phyloP scores from a whole-genome alignment of 37 sponge, comb jelly and placozoan species.

The Bolinopsis microptera region DNA sequence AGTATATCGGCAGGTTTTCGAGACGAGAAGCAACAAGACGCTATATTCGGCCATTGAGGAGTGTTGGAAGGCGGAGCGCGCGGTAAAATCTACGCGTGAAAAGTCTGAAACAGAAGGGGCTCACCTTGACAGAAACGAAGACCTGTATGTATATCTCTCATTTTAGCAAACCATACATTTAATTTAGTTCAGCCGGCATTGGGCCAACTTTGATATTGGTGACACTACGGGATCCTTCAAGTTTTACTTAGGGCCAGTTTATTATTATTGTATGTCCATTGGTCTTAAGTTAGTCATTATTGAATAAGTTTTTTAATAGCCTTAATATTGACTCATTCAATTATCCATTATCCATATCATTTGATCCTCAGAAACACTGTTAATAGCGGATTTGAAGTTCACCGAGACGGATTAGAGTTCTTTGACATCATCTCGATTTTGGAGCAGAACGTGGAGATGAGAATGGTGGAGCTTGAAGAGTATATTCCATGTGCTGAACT shows the following conservation, averaged over 20 bases:
- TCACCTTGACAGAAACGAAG: background rate
- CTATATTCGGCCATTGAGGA: background rate
- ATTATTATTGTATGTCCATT: no score
- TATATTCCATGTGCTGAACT: background rate
- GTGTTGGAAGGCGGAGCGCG: slow-evolving; percentile 30
- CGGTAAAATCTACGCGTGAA: background rate
- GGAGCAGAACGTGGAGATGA: slow-evolving; percentile 14
- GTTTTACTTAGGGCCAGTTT: no score
- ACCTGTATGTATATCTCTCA: background rate
- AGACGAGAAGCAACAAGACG: background rate
- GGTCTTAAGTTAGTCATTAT: no score
- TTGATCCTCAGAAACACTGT: no score
- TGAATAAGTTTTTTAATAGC: no score
- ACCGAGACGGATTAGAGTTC: slow-evolving; percentile 36
- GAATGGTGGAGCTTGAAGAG: background rate
- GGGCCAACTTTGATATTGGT: background rate
- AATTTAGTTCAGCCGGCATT: background rate
- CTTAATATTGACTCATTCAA: background rate
- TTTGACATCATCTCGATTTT: slow-evolving; percentile 18
- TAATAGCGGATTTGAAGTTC: background rate
- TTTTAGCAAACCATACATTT: background rate
- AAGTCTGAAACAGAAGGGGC: background rate
- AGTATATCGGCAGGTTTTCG: background rate
- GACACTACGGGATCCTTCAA: no score
- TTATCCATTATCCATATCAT: background rate